Evolutionary conservation across 2,888 invertebrate species (phyloP).

Genomic region (Drosophila ezoana): DNA sequence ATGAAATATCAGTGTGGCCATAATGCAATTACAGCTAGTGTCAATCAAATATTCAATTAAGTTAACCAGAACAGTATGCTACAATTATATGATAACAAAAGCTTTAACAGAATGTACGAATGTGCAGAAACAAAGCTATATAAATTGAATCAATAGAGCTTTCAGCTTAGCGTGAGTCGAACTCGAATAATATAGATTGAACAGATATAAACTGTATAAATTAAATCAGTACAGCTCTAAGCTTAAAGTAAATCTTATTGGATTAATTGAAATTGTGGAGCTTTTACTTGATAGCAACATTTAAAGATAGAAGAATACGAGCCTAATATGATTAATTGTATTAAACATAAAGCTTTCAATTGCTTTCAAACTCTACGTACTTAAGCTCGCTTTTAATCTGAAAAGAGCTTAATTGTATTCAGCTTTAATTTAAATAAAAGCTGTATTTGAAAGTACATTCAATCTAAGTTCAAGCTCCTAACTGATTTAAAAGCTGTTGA

Average conservation of each 20-base stretch:
- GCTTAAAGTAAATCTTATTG: too few species aligned
- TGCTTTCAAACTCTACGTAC: background rate
- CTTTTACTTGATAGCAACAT: too few species aligned
- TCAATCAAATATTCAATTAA: constrained; percentile 29
- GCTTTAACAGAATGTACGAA: background rate
- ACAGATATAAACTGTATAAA: too few species aligned
- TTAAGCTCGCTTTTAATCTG: too few species aligned
- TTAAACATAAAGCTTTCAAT: constrained; percentile 3
- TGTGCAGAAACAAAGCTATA: background rate
- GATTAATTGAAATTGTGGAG: too few species aligned
- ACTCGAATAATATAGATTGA: background rate
- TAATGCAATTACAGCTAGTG: constrained; percentile 24
- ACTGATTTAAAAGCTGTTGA: too few species aligned
- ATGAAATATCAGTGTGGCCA: constrained; percentile 20
- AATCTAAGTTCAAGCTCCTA: too few species aligned
- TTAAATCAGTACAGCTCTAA: too few species aligned
- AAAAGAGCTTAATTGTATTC: too few species aligned
- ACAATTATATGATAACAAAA: constrained; percentile 1
- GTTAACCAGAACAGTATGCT: constrained; percentile 2
- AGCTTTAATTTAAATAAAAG: too few species aligned
- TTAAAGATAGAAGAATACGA: too few species aligned
- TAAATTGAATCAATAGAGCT: background rate
- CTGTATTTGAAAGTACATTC: too few species aligned
- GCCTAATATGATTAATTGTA: background rate
- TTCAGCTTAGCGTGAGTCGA: background rate